These are phyloP conservation scores for Petrocephalus sullivani DNA, from an alignment of 2,797 vertebrate genomes.

Conservation along the genomic window DNA sequence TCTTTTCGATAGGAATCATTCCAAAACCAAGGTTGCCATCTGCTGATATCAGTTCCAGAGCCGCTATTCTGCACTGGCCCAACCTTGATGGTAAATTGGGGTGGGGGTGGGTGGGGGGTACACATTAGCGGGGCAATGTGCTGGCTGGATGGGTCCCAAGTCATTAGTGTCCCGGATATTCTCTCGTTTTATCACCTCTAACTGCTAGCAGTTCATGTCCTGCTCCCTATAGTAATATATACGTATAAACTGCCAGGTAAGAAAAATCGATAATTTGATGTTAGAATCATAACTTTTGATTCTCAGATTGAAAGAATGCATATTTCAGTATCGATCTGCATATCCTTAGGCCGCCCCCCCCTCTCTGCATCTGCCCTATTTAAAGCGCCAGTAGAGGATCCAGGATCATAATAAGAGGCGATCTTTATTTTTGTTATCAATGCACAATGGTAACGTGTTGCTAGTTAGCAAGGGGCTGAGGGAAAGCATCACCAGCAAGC, in stretches of 20 bases:
- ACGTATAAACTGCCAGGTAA: neutral
- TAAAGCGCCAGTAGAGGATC: neutral
- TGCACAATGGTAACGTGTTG: neutral
- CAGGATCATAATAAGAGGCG: neutral
- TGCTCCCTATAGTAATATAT: neutral
- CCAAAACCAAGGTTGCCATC: neutral
- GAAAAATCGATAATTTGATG: neutral
- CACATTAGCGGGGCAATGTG: neutral
- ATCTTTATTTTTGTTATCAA: neutral
- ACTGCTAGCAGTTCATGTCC: neutral
- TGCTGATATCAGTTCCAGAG: neutral
- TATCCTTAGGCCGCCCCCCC: neutral
- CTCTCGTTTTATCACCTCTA: neutral
- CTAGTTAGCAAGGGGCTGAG: neutral
- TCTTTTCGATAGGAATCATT: neutral
- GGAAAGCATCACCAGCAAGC: neutral
- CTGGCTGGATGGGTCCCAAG: neutral
- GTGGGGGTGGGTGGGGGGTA: neutral
- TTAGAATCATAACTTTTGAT: neutral
- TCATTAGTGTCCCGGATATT: neutral
- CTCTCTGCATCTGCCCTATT: neutral
- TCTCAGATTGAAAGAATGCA: neutral
- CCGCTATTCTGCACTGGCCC: neutral
- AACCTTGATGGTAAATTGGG: neutral
- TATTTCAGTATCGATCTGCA: neutral